Conservation (phyloP, 1,140 invertebrate species). For the Temnothorax longispinosus region DNA sequence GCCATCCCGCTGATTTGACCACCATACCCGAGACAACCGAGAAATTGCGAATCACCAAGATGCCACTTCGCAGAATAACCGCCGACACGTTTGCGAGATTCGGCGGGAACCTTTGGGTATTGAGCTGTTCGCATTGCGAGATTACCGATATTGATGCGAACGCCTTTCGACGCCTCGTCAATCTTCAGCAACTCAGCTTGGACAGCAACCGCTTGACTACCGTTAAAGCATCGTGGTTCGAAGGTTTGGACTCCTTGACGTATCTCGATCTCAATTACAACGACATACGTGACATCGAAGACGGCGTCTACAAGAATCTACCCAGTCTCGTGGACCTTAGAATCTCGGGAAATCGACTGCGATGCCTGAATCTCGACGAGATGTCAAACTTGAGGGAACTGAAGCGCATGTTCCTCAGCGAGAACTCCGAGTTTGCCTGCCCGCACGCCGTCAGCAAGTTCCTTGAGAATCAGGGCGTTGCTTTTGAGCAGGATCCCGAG, state of each 20-base stretch:
- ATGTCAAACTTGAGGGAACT: slow-evolving; percentile 75
- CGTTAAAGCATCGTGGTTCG: slow-evolving; percentile 78
- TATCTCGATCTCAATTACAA: slow-evolving; percentile 83
- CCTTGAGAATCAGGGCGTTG: slow-evolving; percentile 69
- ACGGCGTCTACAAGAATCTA: slow-evolving; percentile 75
- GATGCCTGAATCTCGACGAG: slow-evolving; percentile 78
- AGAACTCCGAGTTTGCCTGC: slow-evolving; percentile 81
- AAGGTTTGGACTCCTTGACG: slow-evolving; percentile 76
- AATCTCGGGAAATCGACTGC: slow-evolving; percentile 80
- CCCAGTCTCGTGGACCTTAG: slow-evolving; percentile 79
- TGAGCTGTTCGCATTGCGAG: slow-evolving; percentile 79
- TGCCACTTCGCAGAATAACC: slow-evolving; percentile 74
- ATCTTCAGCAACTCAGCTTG: slow-evolving; percentile 81
- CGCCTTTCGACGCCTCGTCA: slow-evolving; percentile 74
- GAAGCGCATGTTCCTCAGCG: slow-evolving; percentile 78
- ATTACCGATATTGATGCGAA: slow-evolving; percentile 79
- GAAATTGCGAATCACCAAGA: slow-evolving; percentile 78
- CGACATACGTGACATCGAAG: slow-evolving; percentile 78
- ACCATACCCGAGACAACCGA: slow-evolving; percentile 73
- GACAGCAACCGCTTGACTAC: slow-evolving; percentile 78
- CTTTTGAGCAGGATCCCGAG: slow-evolving; percentile 76
- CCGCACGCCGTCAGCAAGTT: slow-evolving; percentile 78
- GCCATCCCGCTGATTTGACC: slow-evolving; percentile 73
- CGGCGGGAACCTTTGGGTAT: slow-evolving; percentile 76
- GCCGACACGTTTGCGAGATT: slow-evolving; percentile 77